Evolutionary conservation across 2,113 vertebrate genomes (phyloP).

Genomic region (Phalacrocorax brasilianus): DNA sequence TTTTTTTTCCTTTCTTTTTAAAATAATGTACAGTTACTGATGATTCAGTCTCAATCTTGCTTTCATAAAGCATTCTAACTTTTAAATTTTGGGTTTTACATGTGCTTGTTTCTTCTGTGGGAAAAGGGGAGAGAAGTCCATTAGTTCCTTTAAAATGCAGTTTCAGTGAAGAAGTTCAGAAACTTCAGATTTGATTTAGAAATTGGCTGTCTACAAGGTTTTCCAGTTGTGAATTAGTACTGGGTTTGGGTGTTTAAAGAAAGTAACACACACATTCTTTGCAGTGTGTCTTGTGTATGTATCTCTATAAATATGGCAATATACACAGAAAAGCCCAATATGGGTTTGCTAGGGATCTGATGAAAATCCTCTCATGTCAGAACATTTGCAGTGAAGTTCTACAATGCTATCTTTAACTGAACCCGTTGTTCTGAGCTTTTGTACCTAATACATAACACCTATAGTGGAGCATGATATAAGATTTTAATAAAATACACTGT

Average conservation of each 20-base stretch:
- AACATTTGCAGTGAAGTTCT: background rate
- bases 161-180: background rate
- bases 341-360: background rate
- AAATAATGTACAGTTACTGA: background rate
- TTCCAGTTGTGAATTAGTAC: background rate
- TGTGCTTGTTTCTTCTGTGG: background rate
- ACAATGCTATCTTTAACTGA: background rate
- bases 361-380: background rate
- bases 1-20: background rate
- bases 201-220: background rate
- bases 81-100: background rate
- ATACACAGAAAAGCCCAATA: background rate
- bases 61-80: background rate
- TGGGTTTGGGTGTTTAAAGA: background rate
- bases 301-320: background rate
- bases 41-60: background rate
- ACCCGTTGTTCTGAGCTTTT: background rate
- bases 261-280: background rate
- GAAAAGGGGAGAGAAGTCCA: background rate
- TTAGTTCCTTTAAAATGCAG: background rate
- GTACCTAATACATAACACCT: background rate
- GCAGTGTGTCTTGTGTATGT: background rate
- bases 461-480: background rate
- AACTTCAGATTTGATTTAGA: background rate
- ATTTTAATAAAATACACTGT: background rate